Conservation (phyloP, 2,113 vertebrate genomes). For the Recurvirostra avosetta region DNA sequence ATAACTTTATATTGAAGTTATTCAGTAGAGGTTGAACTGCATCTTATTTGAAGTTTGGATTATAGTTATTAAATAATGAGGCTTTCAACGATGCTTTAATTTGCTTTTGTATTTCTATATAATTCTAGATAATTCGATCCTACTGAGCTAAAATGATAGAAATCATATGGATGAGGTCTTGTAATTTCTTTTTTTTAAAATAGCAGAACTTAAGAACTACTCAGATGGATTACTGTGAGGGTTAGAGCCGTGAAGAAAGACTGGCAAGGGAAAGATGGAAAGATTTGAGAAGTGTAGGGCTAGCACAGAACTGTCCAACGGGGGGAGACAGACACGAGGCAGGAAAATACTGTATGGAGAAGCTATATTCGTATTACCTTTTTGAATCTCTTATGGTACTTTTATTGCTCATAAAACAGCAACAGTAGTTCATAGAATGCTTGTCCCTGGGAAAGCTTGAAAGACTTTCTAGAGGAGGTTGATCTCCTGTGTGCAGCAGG, state of each 20-base stretch:
- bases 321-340: not conserved
- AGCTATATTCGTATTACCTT: not conserved
- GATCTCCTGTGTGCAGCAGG: not conserved
- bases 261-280: not conserved
- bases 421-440: not conserved
- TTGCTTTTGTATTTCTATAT: not conserved
- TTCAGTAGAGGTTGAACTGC: not conserved
- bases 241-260: not conserved
- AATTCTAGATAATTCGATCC: not conserved
- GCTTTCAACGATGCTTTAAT: not conserved
- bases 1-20: not conserved
- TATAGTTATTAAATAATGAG: constrained; percentile 20
- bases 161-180: not conserved
- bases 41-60: not conserved
- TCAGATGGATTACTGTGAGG: not conserved
- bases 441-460: not conserved
- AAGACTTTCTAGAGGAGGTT: not conserved
- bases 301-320: not conserved
- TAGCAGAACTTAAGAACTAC: not conserved
- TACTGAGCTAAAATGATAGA: not conserved
- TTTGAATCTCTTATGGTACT: not conserved
- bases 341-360: not conserved
- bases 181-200: not conserved
- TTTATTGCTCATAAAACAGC: not conserved
- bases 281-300: not conserved